Base-by-base conservation (phyloP, 2,888 invertebrate species). In the Allolobophora icterica region DNA sequence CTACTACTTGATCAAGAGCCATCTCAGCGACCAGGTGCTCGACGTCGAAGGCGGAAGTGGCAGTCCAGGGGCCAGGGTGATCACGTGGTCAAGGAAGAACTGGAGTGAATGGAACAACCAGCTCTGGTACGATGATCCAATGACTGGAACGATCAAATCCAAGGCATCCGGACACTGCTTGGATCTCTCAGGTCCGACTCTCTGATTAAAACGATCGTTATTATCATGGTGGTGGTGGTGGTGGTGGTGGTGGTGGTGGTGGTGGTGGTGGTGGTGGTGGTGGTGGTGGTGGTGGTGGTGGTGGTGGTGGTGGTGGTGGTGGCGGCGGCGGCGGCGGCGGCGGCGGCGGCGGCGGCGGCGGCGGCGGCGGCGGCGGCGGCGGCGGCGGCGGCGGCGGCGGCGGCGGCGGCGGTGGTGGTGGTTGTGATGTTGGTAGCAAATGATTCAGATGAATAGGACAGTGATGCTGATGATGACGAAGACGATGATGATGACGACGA, bases 41-140 rank as follows among this genome's bases (percentile, higher is more conserved):
- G 93, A 93, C 89, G 91, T 93, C 21, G 35, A 91, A 34, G 92
- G 92, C 21, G 92, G 91, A 0, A 35, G 40, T 35, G 38, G 21
- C n/a, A 33, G 58, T n/a, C 91, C 92, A 30, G 93, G 93, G 0
- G 84, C 92, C 17, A 40, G n/a, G 52, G 89, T 92, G 13, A 90
- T 92, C 35, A 90, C 90, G 58, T 92, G 90, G 90, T 3, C 89
- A n/a, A n/a, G 90, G 91, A 84, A 90, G 34, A 91, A 89, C 52
- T 45, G 84, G 24, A 89, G 87, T 52, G 90, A 92, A 6, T 45
- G 58, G 19, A 91, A 89, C 84, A 92, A 92, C 90, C 92, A 92
- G 90, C 92, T 91, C 40, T 92, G 92, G 92, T 92, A 92, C 87
- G 91, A 92, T 30, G 92, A 92, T 40, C 92, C 90, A n/a, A 84